phyloP scores from a whole-genome alignment of 2,113 vertebrate species.

The Sporophila hypoxantha region DNA sequence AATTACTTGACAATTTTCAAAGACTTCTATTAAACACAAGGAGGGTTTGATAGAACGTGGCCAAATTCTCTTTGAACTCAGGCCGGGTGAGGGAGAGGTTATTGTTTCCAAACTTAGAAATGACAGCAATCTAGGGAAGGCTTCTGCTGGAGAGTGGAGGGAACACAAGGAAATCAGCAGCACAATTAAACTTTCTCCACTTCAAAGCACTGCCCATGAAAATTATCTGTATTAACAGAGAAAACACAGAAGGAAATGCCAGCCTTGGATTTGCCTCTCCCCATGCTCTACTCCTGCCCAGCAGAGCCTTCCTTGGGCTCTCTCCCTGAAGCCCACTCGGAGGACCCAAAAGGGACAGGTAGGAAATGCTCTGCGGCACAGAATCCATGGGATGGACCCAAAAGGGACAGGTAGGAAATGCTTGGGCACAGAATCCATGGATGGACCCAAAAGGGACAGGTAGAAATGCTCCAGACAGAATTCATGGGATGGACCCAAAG shows the following conservation, averaged over 20 bases:
- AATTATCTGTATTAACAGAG: background rate
- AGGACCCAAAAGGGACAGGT: background rate
- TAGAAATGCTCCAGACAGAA: fast-evolving
- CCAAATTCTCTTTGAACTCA: conserved; percentile 31
- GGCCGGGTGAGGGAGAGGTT: background rate
- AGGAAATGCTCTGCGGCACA: fast-evolving
- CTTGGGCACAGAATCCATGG: fast-evolving
- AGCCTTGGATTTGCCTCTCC: background rate
- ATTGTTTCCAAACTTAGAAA: conserved; percentile 35
- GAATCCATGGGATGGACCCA: background rate
- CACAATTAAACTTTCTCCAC: conserved; percentile 39
- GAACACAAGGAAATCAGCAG: conserved; percentile 24
- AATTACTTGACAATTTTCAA: conserved; percentile 24
- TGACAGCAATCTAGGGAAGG: conserved; percentile 21
- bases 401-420: background rate
- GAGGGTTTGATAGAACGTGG: background rate
- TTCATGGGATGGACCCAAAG: background rate
- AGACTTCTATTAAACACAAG: conserved; percentile 14
- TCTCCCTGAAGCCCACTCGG: background rate
- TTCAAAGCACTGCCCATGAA: background rate
- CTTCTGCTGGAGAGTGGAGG: conserved; percentile 31
- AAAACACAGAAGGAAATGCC: background rate
- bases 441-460: background rate
- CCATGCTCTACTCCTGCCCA: background rate
- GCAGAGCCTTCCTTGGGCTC: background rate